Conservation (phyloP, 2,113 vertebrate species). For the Carassius auratus region DNA sequence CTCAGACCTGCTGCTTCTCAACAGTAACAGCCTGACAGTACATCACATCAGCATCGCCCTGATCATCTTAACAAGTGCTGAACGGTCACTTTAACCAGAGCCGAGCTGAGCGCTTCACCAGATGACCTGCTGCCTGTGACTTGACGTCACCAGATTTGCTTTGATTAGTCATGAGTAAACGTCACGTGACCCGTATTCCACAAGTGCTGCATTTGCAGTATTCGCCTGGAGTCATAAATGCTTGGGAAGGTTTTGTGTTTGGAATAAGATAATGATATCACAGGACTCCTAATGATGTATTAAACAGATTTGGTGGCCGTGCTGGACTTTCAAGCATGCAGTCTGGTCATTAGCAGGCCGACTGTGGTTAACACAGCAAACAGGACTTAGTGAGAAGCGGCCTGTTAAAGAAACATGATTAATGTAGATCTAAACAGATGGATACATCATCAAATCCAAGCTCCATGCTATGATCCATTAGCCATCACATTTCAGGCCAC, state of each 20-base stretch:
- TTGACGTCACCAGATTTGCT: neutral
- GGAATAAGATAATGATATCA: neutral
- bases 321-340: neutral
- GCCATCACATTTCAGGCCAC: neutral
- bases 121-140: neutral
- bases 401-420: conserved; percentile 13
- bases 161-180: neutral
- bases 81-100: conserved; percentile 12
- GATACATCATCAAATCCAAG: conserved; percentile 22
- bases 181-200: neutral
- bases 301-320: neutral
- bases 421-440: conserved; percentile 11
- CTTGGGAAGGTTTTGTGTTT: neutral
- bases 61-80: conserved; percentile 34
- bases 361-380: conserved; percentile 19
- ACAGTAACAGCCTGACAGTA: conserved; percentile 38
- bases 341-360: no score
- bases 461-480: conserved; percentile 26
- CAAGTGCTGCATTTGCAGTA: neutral
- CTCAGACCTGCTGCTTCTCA: neutral
- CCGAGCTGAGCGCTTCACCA: neutral
- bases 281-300: neutral
- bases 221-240: neutral
- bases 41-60: conserved; percentile 14
- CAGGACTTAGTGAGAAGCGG: neutral